Conservation (phyloP, 2,797 vertebrate species). For the Phataginus tricuspis region DNA sequence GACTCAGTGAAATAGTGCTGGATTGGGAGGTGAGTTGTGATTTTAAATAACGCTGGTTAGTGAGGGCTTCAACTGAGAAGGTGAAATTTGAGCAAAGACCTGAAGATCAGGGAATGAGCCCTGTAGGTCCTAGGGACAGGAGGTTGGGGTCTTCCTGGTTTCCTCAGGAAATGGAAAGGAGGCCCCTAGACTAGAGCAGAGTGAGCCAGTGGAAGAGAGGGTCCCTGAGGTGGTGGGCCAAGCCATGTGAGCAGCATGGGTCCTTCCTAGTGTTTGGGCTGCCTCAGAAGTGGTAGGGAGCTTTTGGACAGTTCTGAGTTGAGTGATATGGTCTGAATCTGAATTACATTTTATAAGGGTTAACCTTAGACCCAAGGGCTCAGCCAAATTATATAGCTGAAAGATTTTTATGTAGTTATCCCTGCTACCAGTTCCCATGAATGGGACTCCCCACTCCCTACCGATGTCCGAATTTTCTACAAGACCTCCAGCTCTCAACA, state of each 20-base stretch:
- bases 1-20: neutral
- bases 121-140: neutral
- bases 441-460: neutral
- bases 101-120: neutral
- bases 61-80: neutral
- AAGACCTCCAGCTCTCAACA: neutral
- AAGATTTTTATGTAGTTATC: neutral
- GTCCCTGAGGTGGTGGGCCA: neutral
- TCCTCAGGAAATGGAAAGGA: neutral
- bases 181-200: neutral
- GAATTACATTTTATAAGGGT: neutral
- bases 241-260: rapidly evolving
- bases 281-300: neutral
- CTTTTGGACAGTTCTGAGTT: neutral
- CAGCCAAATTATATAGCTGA: neutral
- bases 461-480: neutral
- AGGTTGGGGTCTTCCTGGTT: neutral
- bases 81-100: neutral
- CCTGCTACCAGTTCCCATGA: neutral
- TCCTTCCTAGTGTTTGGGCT: neutral
- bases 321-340: neutral
- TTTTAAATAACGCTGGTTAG: neutral
- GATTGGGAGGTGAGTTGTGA: neutral
- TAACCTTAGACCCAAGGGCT: neutral
- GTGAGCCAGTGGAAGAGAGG: neutral